Evolutionary conservation across 2,113 vertebrate genomes (phyloP).

Genomic region (Camelus dromedarius): DNA sequence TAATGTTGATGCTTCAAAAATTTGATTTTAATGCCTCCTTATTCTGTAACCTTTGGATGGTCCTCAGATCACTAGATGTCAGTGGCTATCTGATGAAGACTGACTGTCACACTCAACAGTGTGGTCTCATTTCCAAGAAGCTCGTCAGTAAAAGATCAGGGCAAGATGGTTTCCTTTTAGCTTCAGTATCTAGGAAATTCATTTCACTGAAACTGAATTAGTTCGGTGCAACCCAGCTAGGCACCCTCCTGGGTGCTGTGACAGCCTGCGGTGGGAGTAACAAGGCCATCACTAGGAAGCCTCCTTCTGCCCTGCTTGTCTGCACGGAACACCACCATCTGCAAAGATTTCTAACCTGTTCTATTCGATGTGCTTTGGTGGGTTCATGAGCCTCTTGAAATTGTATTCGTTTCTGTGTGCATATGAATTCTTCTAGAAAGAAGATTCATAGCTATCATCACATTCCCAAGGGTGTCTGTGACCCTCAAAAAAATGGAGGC

Average conservation of each 20-base stretch:
- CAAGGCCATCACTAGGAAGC: background rate
- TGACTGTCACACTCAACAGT: background rate
- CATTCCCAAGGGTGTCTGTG: background rate
- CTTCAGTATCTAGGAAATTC: slow-evolving; percentile 16
- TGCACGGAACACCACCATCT: background rate
- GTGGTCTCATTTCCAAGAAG: slow-evolving; percentile 20
- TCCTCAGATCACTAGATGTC: slow-evolving; percentile 17
- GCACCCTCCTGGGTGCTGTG: background rate
- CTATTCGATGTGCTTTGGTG: background rate
- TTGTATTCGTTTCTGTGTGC: background rate
- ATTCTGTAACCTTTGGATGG: background rate
- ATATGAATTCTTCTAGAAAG: background rate
- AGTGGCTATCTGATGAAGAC: slow-evolving; percentile 17
- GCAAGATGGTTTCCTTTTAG: background rate
- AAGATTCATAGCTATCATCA: background rate
- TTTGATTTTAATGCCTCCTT: background rate
- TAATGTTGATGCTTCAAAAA: background rate
- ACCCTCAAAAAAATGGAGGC: background rate
- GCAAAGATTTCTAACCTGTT: background rate
- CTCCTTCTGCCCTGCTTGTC: background rate
- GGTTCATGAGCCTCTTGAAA: background rate
- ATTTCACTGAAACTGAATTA: slow-evolving; percentile 55
- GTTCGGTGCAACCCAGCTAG: background rate
- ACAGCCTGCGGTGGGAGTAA: background rate
- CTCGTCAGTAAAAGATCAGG: background rate